phyloP scores from a whole-genome alignment of 2,797 vertebrate genomes.

The Oryzias dopingdopingensis region DNA sequence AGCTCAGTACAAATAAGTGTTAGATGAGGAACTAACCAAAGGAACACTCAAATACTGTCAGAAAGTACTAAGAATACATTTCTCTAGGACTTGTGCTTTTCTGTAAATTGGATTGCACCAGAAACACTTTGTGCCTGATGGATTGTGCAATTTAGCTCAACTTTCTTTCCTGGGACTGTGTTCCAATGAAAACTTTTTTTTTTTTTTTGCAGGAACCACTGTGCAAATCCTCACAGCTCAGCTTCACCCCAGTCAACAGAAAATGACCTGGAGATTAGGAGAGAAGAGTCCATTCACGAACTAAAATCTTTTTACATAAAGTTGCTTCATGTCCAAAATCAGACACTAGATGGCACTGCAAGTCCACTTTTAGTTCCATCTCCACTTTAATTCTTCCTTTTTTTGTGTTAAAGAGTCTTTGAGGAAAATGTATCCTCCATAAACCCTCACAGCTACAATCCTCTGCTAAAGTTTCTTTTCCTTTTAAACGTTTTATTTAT shows the following conservation, averaged over 20 bases:
- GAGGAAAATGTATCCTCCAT: no score
- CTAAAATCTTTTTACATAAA: neutral
- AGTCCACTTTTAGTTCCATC: neutral
- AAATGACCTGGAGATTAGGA: constrained; percentile 13
- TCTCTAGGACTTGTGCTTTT: no score
- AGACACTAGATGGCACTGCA: constrained; percentile 48
- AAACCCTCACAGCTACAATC: neutral
- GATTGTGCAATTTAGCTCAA: no score
- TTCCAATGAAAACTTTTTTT: neutral
- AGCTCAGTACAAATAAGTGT: no score
- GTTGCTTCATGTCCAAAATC: neutral
- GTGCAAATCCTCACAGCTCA: constrained; percentile 38
- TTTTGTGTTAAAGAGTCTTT: neutral
- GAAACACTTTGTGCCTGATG: no score
- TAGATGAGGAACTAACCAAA: no score
- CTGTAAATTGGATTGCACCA: no score
- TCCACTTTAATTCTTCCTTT: neutral
- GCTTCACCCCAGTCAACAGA: constrained; percentile 18
- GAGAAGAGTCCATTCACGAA: neutral
- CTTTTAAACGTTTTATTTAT: no score
- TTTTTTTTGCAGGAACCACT: constrained; percentile 51
- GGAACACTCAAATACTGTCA: no score
- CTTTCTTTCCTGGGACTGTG: neutral
- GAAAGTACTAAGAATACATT: no score
- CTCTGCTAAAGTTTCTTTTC: no score